These are phyloP conservation scores for Plecotus auritus DNA, from an alignment of 2,113 vertebrate species.

Conservation along the genomic window DNA sequence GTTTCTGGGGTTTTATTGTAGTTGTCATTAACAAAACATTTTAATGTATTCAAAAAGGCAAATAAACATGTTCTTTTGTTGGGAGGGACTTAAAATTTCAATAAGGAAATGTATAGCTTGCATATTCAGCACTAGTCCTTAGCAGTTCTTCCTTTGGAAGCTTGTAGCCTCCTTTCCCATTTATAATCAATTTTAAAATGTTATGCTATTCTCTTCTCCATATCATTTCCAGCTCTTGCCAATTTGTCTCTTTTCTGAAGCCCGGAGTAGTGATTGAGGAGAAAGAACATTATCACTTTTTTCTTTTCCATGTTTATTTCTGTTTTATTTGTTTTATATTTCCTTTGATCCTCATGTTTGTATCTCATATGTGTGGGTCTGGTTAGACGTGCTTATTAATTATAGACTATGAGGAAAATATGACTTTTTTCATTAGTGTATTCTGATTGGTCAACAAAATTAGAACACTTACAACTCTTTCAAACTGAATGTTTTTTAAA, in stretches of 20 bases:
- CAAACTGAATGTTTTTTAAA: neutral
- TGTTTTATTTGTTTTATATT: neutral
- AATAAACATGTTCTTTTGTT: neutral
- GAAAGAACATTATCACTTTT: neutral
- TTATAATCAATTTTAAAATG: neutral
- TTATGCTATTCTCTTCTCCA: neutral
- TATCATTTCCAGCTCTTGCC: neutral
- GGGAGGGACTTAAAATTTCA: neutral
- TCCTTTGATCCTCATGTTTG: neutral
- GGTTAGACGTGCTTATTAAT: neutral
- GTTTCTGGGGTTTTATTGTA: neutral
- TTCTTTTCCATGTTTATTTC: neutral
- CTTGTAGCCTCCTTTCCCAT: neutral
- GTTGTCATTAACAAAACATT: neutral
- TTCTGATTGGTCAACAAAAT: neutral
- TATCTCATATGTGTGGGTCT: neutral
- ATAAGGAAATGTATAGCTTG: neutral
- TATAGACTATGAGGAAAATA: neutral
- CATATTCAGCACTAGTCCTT: neutral
- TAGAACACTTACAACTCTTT: neutral
- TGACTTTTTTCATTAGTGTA: neutral
- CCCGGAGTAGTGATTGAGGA: neutral
- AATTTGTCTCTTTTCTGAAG: neutral
- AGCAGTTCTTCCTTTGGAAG: neutral
- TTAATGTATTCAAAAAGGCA: neutral